Base-by-base conservation (phyloP, 2,797 vertebrate genomes). In the Hirundo rustica region DNA sequence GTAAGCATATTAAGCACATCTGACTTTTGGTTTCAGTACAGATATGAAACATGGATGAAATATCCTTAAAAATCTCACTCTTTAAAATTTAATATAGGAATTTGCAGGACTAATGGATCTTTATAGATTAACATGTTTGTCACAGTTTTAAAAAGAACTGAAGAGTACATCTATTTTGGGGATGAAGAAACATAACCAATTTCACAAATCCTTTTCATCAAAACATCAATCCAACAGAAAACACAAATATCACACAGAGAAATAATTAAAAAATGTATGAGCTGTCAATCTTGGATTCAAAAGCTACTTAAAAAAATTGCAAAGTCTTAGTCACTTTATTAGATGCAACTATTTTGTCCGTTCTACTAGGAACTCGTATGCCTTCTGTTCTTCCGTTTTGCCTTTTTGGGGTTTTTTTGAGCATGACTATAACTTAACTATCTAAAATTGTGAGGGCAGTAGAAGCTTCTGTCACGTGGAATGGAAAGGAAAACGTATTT, bases 131-230 rank as follows among this genome's bases (percentile, higher is more conserved):
- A 23, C 23, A 36, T 32, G 5, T 80, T 82, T 65, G 11, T 40
- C 44, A 40, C 25, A 68, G 40, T 77, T 83, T 81, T 34, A 44
- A 58, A 81, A 67, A 48, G 3, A 83, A 55, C 2, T 78, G 22
- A 61, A 70, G 58, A 38, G 16, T 54, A 40, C 0, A 0, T 51
- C 77, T 57, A 10, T 0, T 38, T 86, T 73, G 34, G 6, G 1
- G 29, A 74, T 61, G 54, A 77, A 67, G 73, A 86, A 81, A 48
- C 10, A 40, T 20, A 62, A 86, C 11, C 13, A 38, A 13, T 66
- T 88, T 67, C 64, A 79, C 32, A 85, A 90, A 73, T 45, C 5
- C 26, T 34, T 76, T 94, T 92, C 51, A 83, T 48, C 27, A 79
- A 76, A 88, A 81, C 16, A 64, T 57, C 47, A 81, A 11, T 70